These are phyloP conservation scores for Pelosia muscerda DNA, from an alignment of 2,888 invertebrate genomes.

Conservation along the genomic window DNA sequence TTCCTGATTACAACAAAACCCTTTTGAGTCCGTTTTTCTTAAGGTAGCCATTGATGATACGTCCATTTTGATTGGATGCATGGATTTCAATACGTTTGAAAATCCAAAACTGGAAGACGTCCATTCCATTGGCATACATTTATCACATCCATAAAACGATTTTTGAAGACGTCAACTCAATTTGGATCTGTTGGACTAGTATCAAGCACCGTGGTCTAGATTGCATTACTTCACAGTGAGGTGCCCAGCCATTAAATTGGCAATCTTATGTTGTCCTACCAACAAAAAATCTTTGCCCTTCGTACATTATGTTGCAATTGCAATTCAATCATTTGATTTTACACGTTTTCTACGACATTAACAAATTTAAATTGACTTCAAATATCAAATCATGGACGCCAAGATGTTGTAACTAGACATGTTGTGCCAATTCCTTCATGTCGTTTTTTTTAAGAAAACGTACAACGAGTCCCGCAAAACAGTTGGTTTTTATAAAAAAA, in stretches of 20 bases:
- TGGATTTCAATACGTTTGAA: too few species aligned
- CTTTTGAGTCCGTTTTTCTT: too few species aligned
- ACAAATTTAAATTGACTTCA: slow-evolving; percentile 7
- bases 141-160: too few species aligned
- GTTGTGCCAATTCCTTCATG: slow-evolving; percentile 55
- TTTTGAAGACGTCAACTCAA: too few species aligned
- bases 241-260: not conserved
- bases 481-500: slow-evolving; percentile 64
- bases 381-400: slow-evolving; percentile 23
- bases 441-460: slow-evolving; percentile 69
- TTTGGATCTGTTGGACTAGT: too few species aligned
- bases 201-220: not conserved
- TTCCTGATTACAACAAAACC: too few species aligned
- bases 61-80: too few species aligned
- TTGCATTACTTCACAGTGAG: not conserved
- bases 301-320: slow-evolving; percentile 2
- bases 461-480: slow-evolving; percentile 77
- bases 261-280: not conserved
- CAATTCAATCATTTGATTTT: slow-evolving; percentile 14
- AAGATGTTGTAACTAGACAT: slow-evolving; percentile 45
- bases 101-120: too few species aligned
- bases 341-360: slow-evolving; percentile 10
- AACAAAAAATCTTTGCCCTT: slow-evolving; percentile 3
- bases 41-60: too few species aligned
- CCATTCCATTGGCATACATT: too few species aligned